Conservation (phyloP, 1,140 invertebrate species). For the Diabrotica undecimpunctata region DNA sequence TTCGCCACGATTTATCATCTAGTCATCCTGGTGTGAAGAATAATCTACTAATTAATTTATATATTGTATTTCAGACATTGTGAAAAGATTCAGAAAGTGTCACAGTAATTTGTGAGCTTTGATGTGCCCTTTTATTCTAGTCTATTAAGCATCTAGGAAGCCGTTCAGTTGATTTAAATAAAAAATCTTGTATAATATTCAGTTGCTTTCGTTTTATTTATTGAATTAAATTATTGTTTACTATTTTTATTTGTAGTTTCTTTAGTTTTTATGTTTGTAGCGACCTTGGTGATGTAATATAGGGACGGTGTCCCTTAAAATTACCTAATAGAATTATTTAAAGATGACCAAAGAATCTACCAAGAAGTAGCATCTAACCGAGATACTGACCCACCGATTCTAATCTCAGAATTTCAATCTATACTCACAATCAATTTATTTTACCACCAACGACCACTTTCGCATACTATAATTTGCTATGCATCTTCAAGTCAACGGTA, state of each 20-base stretch:
- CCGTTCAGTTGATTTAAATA: conserved; percentile 19
- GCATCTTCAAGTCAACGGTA: no score
- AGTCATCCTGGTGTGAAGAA: neutral
- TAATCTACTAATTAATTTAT: conserved; percentile 14
- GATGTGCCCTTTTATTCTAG: conserved; percentile 14
- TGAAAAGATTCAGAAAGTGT: conserved; percentile 5
- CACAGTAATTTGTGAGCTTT: conserved; percentile 7
- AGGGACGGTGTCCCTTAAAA: no score
- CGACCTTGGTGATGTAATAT: no score
- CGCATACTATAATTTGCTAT: no score
- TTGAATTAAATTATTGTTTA: conserved; percentile 5
- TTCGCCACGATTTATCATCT: conserved; percentile 2
- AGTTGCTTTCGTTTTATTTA: conserved; percentile 17
- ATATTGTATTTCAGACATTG: conserved; percentile 20
- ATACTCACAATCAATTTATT: no score
- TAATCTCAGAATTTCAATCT: no score
- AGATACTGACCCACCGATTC: no score
- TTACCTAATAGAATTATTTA: no score
- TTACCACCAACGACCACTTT: no score
- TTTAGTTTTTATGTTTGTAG: neutral
- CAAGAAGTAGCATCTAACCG: no score
- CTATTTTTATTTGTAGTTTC: conserved; percentile 7
- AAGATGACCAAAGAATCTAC: no score
- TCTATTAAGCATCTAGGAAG: conserved; percentile 9
- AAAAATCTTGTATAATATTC: conserved; percentile 18